phyloP scores from a whole-genome alignment of 2,113 vertebrate species.

The Azemiops feae region DNA sequence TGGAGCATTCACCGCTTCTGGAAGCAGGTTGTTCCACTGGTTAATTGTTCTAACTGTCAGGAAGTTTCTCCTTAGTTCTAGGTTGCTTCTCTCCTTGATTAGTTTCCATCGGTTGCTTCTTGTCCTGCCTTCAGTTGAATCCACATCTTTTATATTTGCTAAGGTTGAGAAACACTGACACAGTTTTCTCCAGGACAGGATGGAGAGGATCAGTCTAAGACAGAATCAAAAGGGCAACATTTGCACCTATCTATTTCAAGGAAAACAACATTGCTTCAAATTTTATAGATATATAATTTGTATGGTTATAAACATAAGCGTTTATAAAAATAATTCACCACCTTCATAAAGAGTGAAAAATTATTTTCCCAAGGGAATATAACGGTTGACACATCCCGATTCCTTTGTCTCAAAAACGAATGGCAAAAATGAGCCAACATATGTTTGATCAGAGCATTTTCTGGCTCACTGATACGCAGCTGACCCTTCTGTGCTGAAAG shows the following conservation, averaged over 20 bases:
- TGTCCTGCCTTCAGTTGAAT: too few species aligned
- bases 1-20: too few species aligned
- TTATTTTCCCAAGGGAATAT: background rate
- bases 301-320: background rate
- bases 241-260: background rate
- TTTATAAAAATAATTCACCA: slow-evolving; percentile 10
- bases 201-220: background rate
- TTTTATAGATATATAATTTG: background rate
- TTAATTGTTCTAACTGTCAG: too few species aligned
- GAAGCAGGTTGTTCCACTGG: too few species aligned
- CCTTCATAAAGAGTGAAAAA: background rate
- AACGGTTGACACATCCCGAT: slow-evolving; percentile 8
- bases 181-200: background rate
- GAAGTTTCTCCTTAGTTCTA: too few species aligned
- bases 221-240: background rate
- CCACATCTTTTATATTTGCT: background rate
- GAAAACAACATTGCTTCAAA: background rate
- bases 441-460: slow-evolving; percentile 51
- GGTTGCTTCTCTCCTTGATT: too few species aligned
- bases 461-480: slow-evolving; percentile 45
- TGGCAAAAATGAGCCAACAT: slow-evolving; percentile 29
- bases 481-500: slow-evolving; percentile 58
- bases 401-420: slow-evolving; percentile 28
- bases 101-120: too few species aligned
- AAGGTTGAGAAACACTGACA: background rate